phyloP scores from a whole-genome alignment of 2,797 vertebrate species.

The Sarcophilus harrisii region DNA sequence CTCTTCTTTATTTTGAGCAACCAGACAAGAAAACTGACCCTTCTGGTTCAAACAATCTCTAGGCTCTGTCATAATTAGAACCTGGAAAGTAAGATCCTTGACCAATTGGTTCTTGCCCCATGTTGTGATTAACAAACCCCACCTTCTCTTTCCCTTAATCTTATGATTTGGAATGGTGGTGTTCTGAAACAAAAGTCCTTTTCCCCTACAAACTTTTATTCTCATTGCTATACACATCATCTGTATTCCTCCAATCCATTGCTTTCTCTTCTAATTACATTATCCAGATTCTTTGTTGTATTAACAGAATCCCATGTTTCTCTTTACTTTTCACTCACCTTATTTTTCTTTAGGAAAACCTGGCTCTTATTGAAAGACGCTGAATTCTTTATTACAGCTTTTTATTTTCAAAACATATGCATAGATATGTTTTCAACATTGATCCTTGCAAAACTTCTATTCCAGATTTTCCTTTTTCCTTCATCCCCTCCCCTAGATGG shows the following conservation, averaged over 20 bases:
- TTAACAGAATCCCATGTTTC: not conserved
- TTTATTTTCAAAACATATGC: too few species aligned
- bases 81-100: not conserved
- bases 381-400: too few species aligned
- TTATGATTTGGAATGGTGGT: not conserved
- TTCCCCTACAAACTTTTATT: not conserved
- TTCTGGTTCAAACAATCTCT: not conserved
- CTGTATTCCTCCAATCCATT: not conserved
- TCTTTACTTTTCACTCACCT: not conserved
- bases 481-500: too few species aligned
- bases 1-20: not conserved
- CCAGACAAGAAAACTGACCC: not conserved
- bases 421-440: too few species aligned
- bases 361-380: not conserved
- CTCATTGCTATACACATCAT: not conserved
- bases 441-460: too few species aligned
- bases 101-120: not conserved
- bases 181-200: not conserved
- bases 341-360: not conserved
- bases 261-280: not conserved
- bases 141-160: not conserved
- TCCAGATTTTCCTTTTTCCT: too few species aligned
- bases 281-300: not conserved
- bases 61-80: not conserved
- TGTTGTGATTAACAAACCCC: not conserved